Evolutionary conservation across 2,888 invertebrate genomes (phyloP).

Genomic region (Cataglyphis rosenhaueri): DNA sequence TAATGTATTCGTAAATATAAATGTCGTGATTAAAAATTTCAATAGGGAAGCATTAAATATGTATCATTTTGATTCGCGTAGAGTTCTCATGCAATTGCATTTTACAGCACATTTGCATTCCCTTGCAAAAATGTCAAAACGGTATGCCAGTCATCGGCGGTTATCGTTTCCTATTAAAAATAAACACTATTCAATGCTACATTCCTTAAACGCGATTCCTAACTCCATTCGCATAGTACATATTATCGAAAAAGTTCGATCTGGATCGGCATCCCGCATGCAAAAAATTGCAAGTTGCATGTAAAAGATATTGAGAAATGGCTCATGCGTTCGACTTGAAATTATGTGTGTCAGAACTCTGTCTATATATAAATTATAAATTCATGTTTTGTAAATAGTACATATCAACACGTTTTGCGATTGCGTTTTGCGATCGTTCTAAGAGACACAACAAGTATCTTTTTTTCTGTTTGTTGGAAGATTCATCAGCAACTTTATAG

Average conservation of each 20-base stretch:
- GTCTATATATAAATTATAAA: constrained; percentile 28
- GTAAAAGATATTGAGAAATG: constrained; percentile 36
- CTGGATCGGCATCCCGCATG: constrained; percentile 12
- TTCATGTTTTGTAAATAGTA: constrained; percentile 38
- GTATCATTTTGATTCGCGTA: not conserved
- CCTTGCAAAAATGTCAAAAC: not conserved
- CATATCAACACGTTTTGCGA: not conserved
- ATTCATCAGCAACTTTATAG: not conserved
- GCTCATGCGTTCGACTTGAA: constrained; percentile 26
- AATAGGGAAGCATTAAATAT: not conserved
- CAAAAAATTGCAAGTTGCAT: constrained; percentile 50
- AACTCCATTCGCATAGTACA: not conserved
- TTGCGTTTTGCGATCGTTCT: not conserved
- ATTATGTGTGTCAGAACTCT: constrained; percentile 8
- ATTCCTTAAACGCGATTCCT: not conserved
- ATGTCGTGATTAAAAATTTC: not conserved
- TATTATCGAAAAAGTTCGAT: not conserved
- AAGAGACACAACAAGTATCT: not conserved
- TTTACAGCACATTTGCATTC: not conserved
- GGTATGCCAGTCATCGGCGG: not conserved
- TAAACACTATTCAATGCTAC: not conserved
- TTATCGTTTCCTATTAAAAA: not conserved
- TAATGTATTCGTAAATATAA: not conserved
- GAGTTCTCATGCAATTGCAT: not conserved
- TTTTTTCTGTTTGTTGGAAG: not conserved